These are phyloP conservation scores for Cochlearius cochlearius DNA, from an alignment of 2,113 vertebrate genomes.

Conservation along the genomic window DNA sequence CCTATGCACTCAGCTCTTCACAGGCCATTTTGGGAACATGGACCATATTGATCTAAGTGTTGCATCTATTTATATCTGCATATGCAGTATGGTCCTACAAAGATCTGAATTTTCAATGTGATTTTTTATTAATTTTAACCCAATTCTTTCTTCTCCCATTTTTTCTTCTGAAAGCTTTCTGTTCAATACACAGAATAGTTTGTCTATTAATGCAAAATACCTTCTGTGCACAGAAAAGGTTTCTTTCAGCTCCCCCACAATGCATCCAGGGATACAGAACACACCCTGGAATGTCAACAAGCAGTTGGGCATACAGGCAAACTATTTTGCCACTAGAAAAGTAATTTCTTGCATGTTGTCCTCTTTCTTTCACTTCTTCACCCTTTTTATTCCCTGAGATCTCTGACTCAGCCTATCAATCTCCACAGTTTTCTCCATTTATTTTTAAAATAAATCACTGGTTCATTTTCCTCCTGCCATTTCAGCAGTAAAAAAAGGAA, in stretches of 20 bases:
- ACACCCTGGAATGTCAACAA: neutral
- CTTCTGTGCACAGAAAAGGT: neutral
- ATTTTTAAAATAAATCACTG: neutral
- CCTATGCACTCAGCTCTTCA: neutral
- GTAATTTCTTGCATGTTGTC: neutral
- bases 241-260: rapidly evolving
- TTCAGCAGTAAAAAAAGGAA: neutral
- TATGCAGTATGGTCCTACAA: neutral
- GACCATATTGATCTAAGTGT: neutral
- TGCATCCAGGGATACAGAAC: neutral
- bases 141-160: neutral
- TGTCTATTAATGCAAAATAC: neutral
- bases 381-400: neutral
- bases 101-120: neutral
- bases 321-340: neutral
- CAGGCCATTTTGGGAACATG: neutral
- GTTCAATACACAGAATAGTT: neutral
- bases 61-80: neutral
- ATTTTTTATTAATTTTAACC: neutral
- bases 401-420: neutral
- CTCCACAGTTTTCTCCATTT: neutral
- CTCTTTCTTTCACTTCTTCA: neutral
- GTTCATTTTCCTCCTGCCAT: neutral
- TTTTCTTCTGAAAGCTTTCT: neutral
- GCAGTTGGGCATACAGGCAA: neutral